Conservation (phyloP, 2,113 vertebrate species). For the Sinocyclocheilus grahami region DNA sequence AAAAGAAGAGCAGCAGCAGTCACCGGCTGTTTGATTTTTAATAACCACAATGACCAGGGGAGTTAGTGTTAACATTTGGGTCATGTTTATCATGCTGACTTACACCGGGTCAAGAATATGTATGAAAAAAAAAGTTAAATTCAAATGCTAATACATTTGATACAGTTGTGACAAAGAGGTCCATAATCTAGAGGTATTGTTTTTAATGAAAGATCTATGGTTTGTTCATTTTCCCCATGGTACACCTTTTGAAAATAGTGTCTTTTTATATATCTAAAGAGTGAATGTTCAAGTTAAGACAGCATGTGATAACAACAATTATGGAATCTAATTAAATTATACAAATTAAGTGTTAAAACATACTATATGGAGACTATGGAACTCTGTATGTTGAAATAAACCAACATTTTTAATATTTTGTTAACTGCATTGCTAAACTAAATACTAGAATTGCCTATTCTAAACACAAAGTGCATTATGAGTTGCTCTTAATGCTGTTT, state of each 20-base stretch:
- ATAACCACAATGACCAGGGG: constrained; percentile 77
- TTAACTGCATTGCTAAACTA: background rate
- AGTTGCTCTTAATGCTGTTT: constrained; percentile 81
- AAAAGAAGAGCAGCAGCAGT: constrained; percentile 78
- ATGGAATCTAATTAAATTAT: background rate
- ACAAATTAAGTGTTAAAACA: background rate
- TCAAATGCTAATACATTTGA: constrained; percentile 24
- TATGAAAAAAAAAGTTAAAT: constrained; percentile 20
- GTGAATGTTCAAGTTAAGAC: background rate
- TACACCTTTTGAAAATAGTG: background rate
- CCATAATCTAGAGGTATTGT: background rate
- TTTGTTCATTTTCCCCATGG: constrained; percentile 8
- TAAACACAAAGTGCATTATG: background rate
- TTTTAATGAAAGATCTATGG: background rate
- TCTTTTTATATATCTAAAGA: background rate
- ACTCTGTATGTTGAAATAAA: background rate
- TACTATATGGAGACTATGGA: background rate
- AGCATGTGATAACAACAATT: background rate
- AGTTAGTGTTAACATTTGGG: constrained; percentile 52
- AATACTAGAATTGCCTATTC: background rate
- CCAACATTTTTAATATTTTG: background rate
- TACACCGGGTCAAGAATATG: constrained; percentile 48
- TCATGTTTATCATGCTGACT: constrained; percentile 55
- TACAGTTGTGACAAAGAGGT: background rate
- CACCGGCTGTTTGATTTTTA: constrained; percentile 80